Base-by-base conservation (phyloP, 2,113 vertebrate genomes). In the Pithys albifrons region DNA sequence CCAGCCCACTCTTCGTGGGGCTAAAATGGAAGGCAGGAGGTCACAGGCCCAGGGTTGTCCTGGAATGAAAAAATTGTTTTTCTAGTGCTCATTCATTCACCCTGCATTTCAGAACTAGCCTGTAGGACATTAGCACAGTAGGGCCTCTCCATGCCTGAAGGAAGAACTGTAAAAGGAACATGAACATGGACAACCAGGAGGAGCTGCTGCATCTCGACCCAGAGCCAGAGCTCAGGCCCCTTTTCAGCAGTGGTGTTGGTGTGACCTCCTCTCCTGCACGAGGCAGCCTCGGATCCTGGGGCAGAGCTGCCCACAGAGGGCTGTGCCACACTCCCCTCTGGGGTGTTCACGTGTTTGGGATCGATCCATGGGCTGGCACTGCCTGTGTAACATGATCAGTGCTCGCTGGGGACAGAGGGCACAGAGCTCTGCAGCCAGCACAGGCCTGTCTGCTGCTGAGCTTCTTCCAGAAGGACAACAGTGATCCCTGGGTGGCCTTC, bases 1-100 rank as follows among this genome's bases (percentile, higher is more conserved):
- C n/a, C 33, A 23, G n/a, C 5, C 8, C 39, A 6, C 35, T 31
- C 0, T 39, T 61, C 0, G 0, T 49, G 58, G 29, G 52, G 71
- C 87, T 55, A 22, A 59, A 55, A 20, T 27, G 9, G 46, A 85
- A 81, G 39, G 72, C 85, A 67, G 67, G 35, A 62, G 75, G 78
- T 77, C 55, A 31, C 72, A 55, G 75, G 41, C 48, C 65, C 19
- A n/a, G 83, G 39, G 23, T 33, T 74, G 45, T 64, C 45, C 73
- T 65, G 84, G 29, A 51, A 19, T 5, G 52, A 66, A 29, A 29
- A 67, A 75, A 75, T 31, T 7, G 19, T 24, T 90, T 75, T 82
- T 28, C 41, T 37, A 43, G 79, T 3, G 29, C 31, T 89, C 52
- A 9, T 71, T 87, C 79, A 75, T 69, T 86, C 61, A 19, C 48